Base-by-base conservation (phyloP, 23 tunicate species). In the Trididemnum nubilum region DNA sequence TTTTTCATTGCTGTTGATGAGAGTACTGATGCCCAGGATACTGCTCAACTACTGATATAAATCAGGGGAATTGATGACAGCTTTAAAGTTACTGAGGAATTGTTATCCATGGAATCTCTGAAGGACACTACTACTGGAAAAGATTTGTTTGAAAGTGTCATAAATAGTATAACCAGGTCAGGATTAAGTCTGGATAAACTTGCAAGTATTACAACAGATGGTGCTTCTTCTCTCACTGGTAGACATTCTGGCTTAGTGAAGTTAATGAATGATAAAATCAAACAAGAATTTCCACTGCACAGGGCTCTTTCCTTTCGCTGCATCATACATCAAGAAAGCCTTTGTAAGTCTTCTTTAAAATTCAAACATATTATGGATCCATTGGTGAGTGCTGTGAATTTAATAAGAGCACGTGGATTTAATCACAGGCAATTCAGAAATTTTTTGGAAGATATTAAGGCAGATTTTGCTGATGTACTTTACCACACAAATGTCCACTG, bases 351-450 rank as follows among this genome's bases (percentile, higher is more conserved):
- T 73, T 73, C 25, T 33, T 24, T 82, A 27, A 35, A 82, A 37
- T 73, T 82, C 81, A 82, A 72, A 38, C 38, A 82, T 44, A 81
- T 82, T 30, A 82, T 82, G 81, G 80, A 82, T 71, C 35, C 49
- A 71, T 81, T 82, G 23, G 86, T 82, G 75, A 82, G 73, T 15
- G 73, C 80, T 65, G 86, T 82, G 69, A 82, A 82, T 34, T 82
- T 82, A 4, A 82, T 82, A 71, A 33, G 65, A 30, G 64, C 80
- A 30, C 31, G 82, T 2, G 70, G 34, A 4, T 5, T 52, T 83
- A 74, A 74, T 50, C 86, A 82, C 86, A 33, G 87, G 73, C 88
- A 74, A 40, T 83, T 83, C 59, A 76, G 0, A 0, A 52, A 71
- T 54, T 83, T 83, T 72, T 65, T 83, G 38, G 49, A 65, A 32